phyloP scores from a whole-genome alignment of 2,888 invertebrate species.

The Chirona hameri region DNA sequence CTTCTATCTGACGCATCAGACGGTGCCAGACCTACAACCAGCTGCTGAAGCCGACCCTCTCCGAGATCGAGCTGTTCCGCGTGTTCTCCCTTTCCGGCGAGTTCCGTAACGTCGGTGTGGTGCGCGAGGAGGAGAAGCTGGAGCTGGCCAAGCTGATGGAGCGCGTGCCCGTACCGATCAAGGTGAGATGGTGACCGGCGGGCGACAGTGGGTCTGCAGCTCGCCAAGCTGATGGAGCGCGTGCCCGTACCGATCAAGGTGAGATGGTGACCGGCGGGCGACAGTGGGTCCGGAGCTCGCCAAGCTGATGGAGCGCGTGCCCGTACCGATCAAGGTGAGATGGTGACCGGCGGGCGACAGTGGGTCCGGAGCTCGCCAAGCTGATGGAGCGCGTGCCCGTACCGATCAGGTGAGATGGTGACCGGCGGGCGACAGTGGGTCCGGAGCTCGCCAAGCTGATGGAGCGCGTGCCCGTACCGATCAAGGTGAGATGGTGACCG shows the following conservation, averaged over 20 bases:
- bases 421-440: no score
- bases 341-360: no score
- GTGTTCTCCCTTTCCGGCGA: constrained; percentile 99
- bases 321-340: constrained; percentile 84
- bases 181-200: constrained; percentile 47
- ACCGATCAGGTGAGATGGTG: constrained; percentile 64
- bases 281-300: constrained; percentile 69
- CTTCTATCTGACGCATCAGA: constrained; percentile 96
- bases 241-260: constrained; percentile 96
- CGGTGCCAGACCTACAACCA: constrained; percentile 96
- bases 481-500: constrained; percentile 58
- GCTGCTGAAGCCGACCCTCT: constrained; percentile 88
- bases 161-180: constrained; percentile 96
- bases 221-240: constrained; percentile 89
- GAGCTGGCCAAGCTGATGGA: constrained; percentile 93
- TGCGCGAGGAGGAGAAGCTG: constrained; percentile 92
- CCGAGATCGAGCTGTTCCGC: constrained; percentile 94
- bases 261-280: background rate
- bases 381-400: constrained; percentile 95
- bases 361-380: constrained; percentile 80
- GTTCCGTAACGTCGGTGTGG: constrained; percentile 85
- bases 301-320: constrained; percentile 91
- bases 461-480: constrained; percentile 94
- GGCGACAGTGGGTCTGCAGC: constrained; percentile 59
- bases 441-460: constrained; percentile 92